Conservation (phyloP, 2,888 invertebrate species). For the Bhutanitis thaidina region DNA sequence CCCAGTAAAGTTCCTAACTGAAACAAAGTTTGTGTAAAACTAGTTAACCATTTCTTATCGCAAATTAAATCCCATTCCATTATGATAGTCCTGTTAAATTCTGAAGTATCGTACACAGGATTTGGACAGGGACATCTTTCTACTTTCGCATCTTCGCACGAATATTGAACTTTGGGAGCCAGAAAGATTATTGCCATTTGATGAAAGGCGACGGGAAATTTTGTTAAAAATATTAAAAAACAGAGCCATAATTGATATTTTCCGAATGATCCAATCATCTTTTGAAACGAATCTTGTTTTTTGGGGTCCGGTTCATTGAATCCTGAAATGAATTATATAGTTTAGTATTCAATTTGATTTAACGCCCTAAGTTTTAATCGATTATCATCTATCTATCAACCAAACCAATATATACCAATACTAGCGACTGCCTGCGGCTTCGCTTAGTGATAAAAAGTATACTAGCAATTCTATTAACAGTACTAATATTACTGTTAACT, state of each 20-base stretch:
- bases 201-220: slow-evolving; percentile 72
- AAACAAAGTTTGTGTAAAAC: slow-evolving; percentile 86
- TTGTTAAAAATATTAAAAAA: slow-evolving; percentile 56
- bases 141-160: slow-evolving; percentile 38
- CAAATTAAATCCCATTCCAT: slow-evolving; percentile 90
- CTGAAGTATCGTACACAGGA: slow-evolving; percentile 81
- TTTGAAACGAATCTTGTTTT: slow-evolving; percentile 53
- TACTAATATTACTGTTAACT: too few species aligned
- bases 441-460: too few species aligned
- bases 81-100: slow-evolving; percentile 85
- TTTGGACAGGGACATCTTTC: slow-evolving; percentile 78
- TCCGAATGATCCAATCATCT: slow-evolving; percentile 70
- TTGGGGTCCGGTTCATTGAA: neutral
- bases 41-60: slow-evolving; percentile 80
- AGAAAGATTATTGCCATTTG: slow-evolving; percentile 76
- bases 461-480: too few species aligned
- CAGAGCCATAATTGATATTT: slow-evolving; percentile 71
- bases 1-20: slow-evolving; percentile 88
- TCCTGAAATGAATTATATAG: slow-evolving; percentile 29
- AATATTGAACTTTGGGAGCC: slow-evolving; percentile 59
- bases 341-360: neutral
- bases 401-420: too few species aligned
- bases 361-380: too few species aligned
- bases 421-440: too few species aligned
- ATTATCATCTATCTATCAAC: too few species aligned